phyloP scores from a whole-genome alignment of 2,888 invertebrate genomes.

The Euclidia mi region DNA sequence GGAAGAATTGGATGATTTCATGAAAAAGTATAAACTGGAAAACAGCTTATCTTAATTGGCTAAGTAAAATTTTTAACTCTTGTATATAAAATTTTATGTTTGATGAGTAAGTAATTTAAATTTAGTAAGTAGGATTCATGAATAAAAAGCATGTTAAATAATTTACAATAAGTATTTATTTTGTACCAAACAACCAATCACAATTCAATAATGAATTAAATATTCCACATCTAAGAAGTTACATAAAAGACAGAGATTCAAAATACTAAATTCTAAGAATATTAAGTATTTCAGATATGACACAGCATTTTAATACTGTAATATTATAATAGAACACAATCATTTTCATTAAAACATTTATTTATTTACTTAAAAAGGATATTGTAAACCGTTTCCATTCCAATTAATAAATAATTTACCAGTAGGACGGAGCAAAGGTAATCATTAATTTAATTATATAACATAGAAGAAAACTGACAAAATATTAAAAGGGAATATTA shows the following conservation, averaged over 20 bases:
- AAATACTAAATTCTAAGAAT: conserved; percentile 54
- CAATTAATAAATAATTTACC: conserved; percentile 50
- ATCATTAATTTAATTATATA: conserved; percentile 19
- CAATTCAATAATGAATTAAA: conserved; percentile 67
- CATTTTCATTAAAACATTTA: conserved; percentile 19
- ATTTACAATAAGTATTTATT: conserved; percentile 78
- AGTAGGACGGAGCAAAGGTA: conserved; percentile 66
- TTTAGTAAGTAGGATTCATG: conserved; percentile 1
- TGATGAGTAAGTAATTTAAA: too few relatives aligned
- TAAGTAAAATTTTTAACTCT: conserved; percentile 8
- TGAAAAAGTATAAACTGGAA: conserved; percentile 67
- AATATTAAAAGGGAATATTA: conserved; percentile 18
- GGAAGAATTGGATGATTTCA: conserved; percentile 78
- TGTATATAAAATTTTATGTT: too few relatives aligned
- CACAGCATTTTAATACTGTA: conserved; percentile 29
- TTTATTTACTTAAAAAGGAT: conserved; percentile 22
- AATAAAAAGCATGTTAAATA: conserved; percentile 36
- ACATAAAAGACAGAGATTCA: conserved; percentile 64
- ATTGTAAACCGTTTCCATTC: conserved; percentile 50
- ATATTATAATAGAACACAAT: conserved; percentile 27
- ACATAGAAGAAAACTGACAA: not conserved
- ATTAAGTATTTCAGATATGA: conserved; percentile 33
- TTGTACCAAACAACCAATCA: conserved; percentile 78
- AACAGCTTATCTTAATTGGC: too few relatives aligned
- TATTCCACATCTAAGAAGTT: conserved; percentile 65